These are phyloP conservation scores for Willisornis vidua DNA, from an alignment of 2,113 vertebrate species.

Conservation along the genomic window DNA sequence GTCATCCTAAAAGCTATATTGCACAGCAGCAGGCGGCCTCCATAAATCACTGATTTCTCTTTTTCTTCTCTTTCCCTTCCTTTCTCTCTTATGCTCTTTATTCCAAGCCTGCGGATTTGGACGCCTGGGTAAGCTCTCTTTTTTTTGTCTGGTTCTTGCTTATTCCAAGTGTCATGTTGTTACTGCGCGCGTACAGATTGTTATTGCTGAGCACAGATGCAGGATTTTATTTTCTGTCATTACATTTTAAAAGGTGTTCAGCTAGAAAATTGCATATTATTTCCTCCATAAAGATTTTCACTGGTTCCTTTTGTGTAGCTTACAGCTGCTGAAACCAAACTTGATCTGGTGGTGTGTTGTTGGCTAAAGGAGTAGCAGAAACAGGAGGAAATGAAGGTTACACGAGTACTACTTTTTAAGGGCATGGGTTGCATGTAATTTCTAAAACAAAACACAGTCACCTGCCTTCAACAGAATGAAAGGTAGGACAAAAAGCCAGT, in stretches of 20 bases:
- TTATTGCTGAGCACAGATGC: slow-evolving; percentile 67
- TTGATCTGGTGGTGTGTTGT: slow-evolving; percentile 23
- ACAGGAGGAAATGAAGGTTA: slow-evolving; percentile 52
- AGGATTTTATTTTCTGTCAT: slow-evolving; percentile 77
- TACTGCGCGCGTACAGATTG: slow-evolving; percentile 66
- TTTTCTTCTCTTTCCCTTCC: slow-evolving; percentile 43
- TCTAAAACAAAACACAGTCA: neutral
- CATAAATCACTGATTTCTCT: slow-evolving; percentile 58
- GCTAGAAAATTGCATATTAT: slow-evolving; percentile 94
- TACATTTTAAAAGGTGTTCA: slow-evolving; percentile 91
- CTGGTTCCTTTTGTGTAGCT: slow-evolving; percentile 62
- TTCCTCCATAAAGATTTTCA: slow-evolving; percentile 75
- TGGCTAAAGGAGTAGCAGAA: neutral
- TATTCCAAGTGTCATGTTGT: slow-evolving; percentile 88
- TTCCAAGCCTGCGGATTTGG: slow-evolving; percentile 84
- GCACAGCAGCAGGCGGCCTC: slow-evolving; percentile 44
- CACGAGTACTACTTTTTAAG: slow-evolving; percentile 24
- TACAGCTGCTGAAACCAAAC: slow-evolving; percentile 65
- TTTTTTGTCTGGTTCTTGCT: slow-evolving; percentile 68
- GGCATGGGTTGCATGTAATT: neutral
- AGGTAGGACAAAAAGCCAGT: neutral
- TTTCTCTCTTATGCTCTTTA: slow-evolving; percentile 4
- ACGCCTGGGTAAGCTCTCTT: slow-evolving; percentile 81
- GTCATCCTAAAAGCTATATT: slow-evolving; percentile 28
- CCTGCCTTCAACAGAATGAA: neutral